phyloP scores from a whole-genome alignment of 2,888 invertebrate genomes.

The Alviniconcha strummeri region DNA sequence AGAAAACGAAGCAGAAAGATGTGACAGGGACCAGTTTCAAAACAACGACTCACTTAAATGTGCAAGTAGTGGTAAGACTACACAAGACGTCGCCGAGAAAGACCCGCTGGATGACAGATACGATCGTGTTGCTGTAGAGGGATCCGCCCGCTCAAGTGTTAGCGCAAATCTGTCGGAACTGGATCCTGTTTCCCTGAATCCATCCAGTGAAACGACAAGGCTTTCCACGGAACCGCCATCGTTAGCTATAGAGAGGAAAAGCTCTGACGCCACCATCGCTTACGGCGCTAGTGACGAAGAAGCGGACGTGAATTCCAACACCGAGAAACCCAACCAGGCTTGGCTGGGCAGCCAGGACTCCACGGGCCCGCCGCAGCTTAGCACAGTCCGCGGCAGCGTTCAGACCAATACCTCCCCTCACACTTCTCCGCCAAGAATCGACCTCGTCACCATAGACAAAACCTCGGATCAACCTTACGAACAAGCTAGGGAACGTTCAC shows the following conservation, averaged over 20 bases:
- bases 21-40: background rate
- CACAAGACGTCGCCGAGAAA: too few species aligned
- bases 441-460: background rate
- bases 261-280: constrained; percentile 25
- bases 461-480: too few species aligned
- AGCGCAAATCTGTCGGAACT: too few species aligned
- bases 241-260: background rate
- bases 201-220: background rate
- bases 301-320: background rate
- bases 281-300: constrained; percentile 30
- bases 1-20: background rate
- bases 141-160: too few species aligned
- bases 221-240: background rate
- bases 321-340: too few species aligned
- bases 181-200: too few species aligned
- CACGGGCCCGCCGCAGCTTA: background rate
- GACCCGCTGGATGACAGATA: too few species aligned
- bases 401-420: background rate
- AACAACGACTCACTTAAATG: too few species aligned
- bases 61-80: too few species aligned
- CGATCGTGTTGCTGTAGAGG: too few species aligned
- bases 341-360: background rate
- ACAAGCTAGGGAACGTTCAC: too few species aligned
- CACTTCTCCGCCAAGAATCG: background rate
- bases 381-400: background rate